These are phyloP conservation scores for Lutjanus argentimaculatus DNA, from an alignment of 2,797 vertebrate species.

Conservation along the genomic window DNA sequence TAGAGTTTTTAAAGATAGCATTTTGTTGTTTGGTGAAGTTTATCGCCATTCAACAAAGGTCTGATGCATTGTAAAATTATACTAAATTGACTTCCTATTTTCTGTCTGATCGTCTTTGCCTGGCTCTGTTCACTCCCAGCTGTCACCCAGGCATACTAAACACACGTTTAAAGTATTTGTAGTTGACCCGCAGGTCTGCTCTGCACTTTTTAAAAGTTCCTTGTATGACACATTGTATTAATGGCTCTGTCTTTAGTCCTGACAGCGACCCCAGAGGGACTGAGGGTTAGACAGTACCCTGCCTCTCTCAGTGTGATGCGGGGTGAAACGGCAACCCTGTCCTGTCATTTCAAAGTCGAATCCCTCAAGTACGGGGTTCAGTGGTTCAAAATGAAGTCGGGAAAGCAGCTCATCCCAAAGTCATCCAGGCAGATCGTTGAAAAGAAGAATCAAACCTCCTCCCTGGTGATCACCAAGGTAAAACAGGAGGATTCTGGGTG, in stretches of 20 bases:
- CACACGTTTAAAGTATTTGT: constrained; percentile 55
- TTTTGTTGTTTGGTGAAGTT: constrained; percentile 14
- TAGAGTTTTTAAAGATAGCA: background rate
- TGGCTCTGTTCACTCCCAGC: constrained; percentile 4
- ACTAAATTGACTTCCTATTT: constrained; percentile 21
- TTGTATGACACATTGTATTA: constrained; percentile 64
- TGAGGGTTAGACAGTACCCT: constrained; percentile 59
- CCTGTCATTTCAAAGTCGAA: constrained; percentile 73
- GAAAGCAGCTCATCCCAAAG: constrained; percentile 59
- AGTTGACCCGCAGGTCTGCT: constrained; percentile 35
- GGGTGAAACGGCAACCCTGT: constrained; percentile 66
- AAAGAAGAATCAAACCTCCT: constrained; percentile 62
- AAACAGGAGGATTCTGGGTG: constrained; percentile 68
- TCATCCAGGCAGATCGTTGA: constrained; percentile 45
- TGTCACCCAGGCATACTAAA: constrained; percentile 32
- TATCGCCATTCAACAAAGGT: constrained; percentile 20
- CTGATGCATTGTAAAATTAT: constrained; percentile 24
- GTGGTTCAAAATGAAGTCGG: constrained; percentile 68
- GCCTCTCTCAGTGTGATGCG: constrained; percentile 57
- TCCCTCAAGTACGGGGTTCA: constrained; percentile 70
- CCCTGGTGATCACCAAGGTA: constrained; percentile 66
- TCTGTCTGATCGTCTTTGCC: constrained; percentile 27
- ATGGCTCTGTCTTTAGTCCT: constrained; percentile 62
- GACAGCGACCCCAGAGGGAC: constrained; percentile 65
- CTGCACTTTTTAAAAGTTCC: constrained; percentile 51